Conservation (phyloP, 1,140 invertebrate species). For the Batillaria attramentaria region DNA sequence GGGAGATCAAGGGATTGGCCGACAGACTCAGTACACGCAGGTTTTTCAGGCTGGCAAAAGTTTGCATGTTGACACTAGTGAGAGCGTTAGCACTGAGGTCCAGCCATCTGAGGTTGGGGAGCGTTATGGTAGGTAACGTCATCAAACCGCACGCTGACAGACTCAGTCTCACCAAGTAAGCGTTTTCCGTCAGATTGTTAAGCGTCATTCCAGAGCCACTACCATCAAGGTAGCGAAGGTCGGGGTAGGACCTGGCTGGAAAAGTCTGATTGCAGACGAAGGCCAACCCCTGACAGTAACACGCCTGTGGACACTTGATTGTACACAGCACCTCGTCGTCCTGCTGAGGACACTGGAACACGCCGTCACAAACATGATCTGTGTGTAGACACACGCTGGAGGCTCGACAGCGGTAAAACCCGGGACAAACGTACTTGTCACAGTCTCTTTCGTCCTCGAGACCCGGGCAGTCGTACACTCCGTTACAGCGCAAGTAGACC, state of each 20-base stretch:
- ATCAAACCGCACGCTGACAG: background rate
- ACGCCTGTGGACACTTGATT: background rate
- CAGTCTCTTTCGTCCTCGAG: constrained; percentile 17
- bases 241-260: background rate
- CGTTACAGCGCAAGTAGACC: constrained; percentile 15
- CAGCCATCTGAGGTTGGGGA: background rate
- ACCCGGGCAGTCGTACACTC: constrained; percentile 17
- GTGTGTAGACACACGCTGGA: constrained; percentile 8
- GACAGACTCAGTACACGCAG: no score
- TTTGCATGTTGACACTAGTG: no score
- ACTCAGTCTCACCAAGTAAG: constrained; percentile 14
- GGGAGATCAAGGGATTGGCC: no score
- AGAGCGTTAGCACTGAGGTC: constrained; percentile 5
- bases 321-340: constrained; percentile 19
- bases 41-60: no score
- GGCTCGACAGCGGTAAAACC: background rate
- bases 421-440: constrained; percentile 8
- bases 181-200: background rate
- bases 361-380: constrained; percentile 6
- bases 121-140: background rate
- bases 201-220: constrained; percentile 11
- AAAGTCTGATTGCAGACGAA: background rate
- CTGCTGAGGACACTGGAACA: constrained; percentile 4
- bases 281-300: constrained; percentile 7
- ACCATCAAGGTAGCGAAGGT: background rate